Evolutionary conservation across 2,797 vertebrate species (phyloP).

Genomic region (Hybognathus amarus): DNA sequence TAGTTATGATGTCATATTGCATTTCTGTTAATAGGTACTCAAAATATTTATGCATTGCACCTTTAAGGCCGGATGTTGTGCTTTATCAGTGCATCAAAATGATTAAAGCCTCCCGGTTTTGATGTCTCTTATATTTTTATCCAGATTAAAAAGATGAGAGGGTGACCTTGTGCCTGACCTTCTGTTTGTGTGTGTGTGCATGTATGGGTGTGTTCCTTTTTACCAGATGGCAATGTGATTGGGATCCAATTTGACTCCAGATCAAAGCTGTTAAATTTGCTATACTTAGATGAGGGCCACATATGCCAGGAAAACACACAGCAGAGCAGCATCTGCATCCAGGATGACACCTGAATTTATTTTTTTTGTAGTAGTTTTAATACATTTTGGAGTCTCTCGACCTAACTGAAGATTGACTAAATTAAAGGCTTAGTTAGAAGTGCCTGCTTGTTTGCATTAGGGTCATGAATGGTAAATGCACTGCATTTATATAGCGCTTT

Average conservation of each 20-base stretch:
- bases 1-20: no score
- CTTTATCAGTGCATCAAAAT: conserved; percentile 75
- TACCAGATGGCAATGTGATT: conserved; percentile 79
- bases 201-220: conserved; percentile 64
- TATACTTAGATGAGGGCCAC: conserved; percentile 68
- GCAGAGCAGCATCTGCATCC: conserved; percentile 69
- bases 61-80: conserved; percentile 41
- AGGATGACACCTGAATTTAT: not conserved
- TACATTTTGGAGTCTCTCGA: not conserved
- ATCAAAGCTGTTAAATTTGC: conserved; percentile 76
- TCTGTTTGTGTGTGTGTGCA: conserved; percentile 62
- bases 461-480: not conserved
- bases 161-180: conserved; percentile 75
- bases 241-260: conserved; percentile 73
- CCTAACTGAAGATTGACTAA: not conserved
- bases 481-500: no score
- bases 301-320: conserved; percentile 73
- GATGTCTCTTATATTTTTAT: conserved; percentile 80
- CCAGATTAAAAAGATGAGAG: conserved; percentile 79
- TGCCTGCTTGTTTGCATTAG: not conserved
- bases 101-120: conserved; percentile 76
- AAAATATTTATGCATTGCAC: no score
- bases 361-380: not conserved
- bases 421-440: not conserved
- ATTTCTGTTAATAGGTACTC: no score